Evolutionary conservation across 2,888 invertebrate genomes (phyloP).

Genomic region (Standfussiana lucernea): DNA sequence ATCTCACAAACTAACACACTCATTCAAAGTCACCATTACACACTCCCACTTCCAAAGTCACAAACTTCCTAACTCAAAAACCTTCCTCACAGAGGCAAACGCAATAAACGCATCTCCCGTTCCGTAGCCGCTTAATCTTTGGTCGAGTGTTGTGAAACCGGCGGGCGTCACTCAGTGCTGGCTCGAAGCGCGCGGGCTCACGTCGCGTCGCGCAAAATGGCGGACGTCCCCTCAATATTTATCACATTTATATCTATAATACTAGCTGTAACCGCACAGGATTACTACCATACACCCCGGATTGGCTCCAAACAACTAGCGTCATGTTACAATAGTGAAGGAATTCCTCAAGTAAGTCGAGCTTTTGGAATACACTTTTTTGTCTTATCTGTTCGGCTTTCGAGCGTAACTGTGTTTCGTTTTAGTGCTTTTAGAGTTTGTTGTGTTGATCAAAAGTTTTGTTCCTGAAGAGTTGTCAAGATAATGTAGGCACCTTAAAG

Average conservation of each 20-base stretch:
- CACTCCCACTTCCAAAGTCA: not conserved
- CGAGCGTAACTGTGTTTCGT: conserved; percentile 60
- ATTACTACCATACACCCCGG: conserved; percentile 81
- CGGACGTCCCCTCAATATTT: conserved; percentile 80
- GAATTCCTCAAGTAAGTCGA: conserved; percentile 85
- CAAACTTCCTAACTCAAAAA: not conserved
- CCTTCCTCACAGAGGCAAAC: conserved; percentile 59
- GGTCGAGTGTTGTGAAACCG: conserved; percentile 86
- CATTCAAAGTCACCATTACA: not conserved
- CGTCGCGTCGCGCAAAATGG: conserved; percentile 85
- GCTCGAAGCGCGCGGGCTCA: conserved; percentile 83
- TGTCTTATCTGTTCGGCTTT: conserved; percentile 74
- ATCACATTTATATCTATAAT: conserved; percentile 75
- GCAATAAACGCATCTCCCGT: conserved; percentile 33
- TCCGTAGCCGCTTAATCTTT: conserved; percentile 74
- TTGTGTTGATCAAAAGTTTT: conserved; percentile 38
- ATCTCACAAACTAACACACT: not conserved
- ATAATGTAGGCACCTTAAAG: too few species aligned
- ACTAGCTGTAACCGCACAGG: conserved; percentile 78
- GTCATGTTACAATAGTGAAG: conserved; percentile 85
- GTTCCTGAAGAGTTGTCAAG: conserved; percentile 14
- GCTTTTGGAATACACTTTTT: conserved; percentile 73
- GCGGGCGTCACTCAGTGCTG: conserved; percentile 81
- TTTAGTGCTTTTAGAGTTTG: conserved; percentile 53
- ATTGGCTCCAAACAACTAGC: conserved; percentile 84